These are phyloP conservation scores for Thymelicus lineola DNA, from an alignment of 2,888 invertebrate species.

Conservation along the genomic window DNA sequence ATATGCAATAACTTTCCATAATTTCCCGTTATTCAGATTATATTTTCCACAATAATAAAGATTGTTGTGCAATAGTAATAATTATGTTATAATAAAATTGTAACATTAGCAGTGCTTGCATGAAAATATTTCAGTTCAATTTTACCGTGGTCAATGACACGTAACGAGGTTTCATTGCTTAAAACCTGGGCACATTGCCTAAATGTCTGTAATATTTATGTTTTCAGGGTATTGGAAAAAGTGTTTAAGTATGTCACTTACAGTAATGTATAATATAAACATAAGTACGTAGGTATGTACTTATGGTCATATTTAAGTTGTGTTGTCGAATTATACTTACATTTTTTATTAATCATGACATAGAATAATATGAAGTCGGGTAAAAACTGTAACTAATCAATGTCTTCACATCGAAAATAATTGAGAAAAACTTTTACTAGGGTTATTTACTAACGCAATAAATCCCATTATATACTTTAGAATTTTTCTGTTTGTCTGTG, in stretches of 20 bases:
- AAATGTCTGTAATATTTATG: conserved; percentile 7
- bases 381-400: too few relatives aligned
- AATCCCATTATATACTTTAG: too few relatives aligned
- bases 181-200: conserved; percentile 14
- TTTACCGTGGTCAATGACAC: conserved; percentile 19
- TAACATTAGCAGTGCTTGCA: background rate
- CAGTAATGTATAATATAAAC: too few relatives aligned
- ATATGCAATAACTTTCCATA: background rate
- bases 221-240: background rate
- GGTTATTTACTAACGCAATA: too few relatives aligned
- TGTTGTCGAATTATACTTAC: too few relatives aligned
- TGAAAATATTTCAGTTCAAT: conserved; percentile 8
- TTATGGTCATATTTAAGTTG: too few relatives aligned
- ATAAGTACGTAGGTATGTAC: too few relatives aligned
- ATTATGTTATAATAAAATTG: background rate
- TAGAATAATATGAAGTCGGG: too few relatives aligned
- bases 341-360: too few relatives aligned
- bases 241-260: background rate
- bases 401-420: too few relatives aligned
- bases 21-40: background rate
- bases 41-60: background rate
- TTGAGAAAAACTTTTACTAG: too few relatives aligned
- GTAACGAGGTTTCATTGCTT: conserved; percentile 12
- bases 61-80: background rate
- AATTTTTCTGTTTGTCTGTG: too few relatives aligned